Conservation (phyloP, 2,888 invertebrate species). For the Liopterus haemorrhoidalis region DNA sequence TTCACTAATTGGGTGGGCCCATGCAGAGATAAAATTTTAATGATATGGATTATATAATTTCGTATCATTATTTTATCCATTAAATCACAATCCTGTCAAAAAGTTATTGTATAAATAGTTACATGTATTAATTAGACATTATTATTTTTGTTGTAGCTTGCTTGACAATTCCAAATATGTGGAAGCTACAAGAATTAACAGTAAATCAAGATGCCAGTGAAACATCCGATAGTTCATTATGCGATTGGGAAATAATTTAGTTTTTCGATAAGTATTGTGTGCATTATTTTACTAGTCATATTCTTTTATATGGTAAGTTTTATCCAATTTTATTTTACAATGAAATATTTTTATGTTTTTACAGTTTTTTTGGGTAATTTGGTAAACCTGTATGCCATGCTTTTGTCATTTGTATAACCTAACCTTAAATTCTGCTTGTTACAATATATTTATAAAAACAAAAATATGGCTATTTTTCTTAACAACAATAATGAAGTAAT, state of each 20-base stretch:
- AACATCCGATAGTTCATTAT: conserved; percentile 39
- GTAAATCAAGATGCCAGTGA: conserved; percentile 34
- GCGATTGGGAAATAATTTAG: conserved; percentile 44
- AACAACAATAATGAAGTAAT: too few species aligned
- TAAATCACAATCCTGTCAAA: too few species aligned
- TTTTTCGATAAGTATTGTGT: conserved; percentile 25
- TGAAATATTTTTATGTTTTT: too few species aligned
- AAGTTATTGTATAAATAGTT: too few species aligned
- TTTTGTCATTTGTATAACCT: not conserved
- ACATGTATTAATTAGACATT: conserved; percentile 5
- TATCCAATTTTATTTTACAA: too few species aligned
- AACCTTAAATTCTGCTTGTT: not conserved
- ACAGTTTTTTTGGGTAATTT: not conserved
- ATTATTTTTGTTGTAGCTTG: conserved; percentile 44
- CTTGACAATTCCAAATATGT: conserved; percentile 52
- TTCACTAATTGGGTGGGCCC: too few species aligned
- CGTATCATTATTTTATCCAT: too few species aligned
- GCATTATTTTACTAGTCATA: too few species aligned
- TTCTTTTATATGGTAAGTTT: too few species aligned
- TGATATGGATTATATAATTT: too few species aligned
- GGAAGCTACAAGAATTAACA: conserved; percentile 52
- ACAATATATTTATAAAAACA: not conserved
- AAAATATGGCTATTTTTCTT: conserved; percentile 3
- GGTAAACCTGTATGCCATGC: conserved; percentile 3
- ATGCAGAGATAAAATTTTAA: too few species aligned